phyloP scores from a whole-genome alignment of 2,888 invertebrate species.

The Caenorhabditis imperialis region DNA sequence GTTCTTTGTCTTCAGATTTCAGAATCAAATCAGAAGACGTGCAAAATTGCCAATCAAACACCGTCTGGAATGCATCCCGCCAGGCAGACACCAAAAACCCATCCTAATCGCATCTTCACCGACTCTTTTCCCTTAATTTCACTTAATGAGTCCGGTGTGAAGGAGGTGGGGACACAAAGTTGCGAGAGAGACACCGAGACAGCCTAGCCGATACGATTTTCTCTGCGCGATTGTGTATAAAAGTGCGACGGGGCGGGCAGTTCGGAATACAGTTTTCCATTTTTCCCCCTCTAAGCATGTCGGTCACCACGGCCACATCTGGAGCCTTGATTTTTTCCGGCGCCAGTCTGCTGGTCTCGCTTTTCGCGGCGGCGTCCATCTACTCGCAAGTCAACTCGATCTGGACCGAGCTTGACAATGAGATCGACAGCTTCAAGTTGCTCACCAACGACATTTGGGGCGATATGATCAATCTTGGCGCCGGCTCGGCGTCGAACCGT shows the following conservation, averaged over 20 bases:
- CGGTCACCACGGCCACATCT: constrained; percentile 72
- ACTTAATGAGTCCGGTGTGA: constrained; percentile 17
- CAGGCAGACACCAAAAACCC: constrained; percentile 6
- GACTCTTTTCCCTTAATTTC: not conserved
- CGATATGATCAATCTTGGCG: constrained; percentile 76
- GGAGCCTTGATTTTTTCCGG: constrained; percentile 75
- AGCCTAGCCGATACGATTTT: constrained; percentile 58
- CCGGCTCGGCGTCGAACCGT: constrained; percentile 75
- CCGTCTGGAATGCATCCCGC: not conserved
- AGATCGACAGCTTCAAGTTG: constrained; percentile 75
- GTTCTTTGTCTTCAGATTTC: too few species aligned
- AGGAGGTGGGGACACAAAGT: constrained; percentile 23
- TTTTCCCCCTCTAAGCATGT: constrained; percentile 56
- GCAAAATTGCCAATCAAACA: not conserved
- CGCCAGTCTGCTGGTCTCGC: constrained; percentile 69
- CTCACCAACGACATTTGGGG: constrained; percentile 74
- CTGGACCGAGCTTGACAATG: constrained; percentile 75
- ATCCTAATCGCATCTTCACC: constrained; percentile 12
- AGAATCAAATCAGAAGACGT: too few species aligned
- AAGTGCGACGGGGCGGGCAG: constrained; percentile 25
- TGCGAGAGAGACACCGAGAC: constrained; percentile 37
- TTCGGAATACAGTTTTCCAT: constrained; percentile 28
- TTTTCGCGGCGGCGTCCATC: constrained; percentile 69
- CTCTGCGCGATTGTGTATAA: constrained; percentile 31
- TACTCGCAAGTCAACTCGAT: constrained; percentile 72